Conservation (phyloP, 2,888 invertebrate species). For the Alloscopus bannaensis region DNA sequence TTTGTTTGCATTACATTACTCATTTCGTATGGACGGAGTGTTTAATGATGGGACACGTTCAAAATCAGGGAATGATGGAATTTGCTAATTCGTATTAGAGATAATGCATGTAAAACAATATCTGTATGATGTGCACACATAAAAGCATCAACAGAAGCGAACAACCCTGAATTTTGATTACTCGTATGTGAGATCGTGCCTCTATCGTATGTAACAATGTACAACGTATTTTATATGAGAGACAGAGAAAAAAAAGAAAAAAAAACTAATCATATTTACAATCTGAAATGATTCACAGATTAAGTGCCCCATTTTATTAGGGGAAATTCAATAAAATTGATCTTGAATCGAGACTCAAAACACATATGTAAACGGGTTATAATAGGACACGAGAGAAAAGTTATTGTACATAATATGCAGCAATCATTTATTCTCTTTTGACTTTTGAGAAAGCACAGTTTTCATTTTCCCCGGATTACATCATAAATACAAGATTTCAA, state of each 20-base stretch:
- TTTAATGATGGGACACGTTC: slow-evolving; percentile 54
- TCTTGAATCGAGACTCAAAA: slow-evolving; percentile 50
- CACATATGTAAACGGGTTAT: slow-evolving; percentile 46
- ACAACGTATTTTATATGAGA: too few species aligned
- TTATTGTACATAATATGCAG: too few species aligned
- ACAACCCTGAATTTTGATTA: not conserved
- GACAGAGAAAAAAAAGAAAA: too few species aligned
- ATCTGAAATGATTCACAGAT: slow-evolving; percentile 17
- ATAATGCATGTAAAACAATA: too few species aligned
- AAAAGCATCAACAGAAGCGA: not conserved
- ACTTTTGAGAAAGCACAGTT: not conserved
- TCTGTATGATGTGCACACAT: slow-evolving; percentile 24
- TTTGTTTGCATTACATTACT: slow-evolving; percentile 34
- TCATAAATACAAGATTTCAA: slow-evolving; percentile 64
- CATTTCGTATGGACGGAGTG: slow-evolving; percentile 7
- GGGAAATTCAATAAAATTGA: slow-evolving; percentile 47
- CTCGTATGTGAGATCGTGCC: not conserved
- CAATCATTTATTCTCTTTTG: slow-evolving; percentile 23
- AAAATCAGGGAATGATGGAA: slow-evolving; percentile 44
- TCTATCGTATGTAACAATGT: too few species aligned
- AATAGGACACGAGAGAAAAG: slow-evolving; percentile 45
- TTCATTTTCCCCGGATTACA: slow-evolving; percentile 13
- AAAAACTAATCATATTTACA: slow-evolving; percentile 1
- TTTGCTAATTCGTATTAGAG: slow-evolving; percentile 53
- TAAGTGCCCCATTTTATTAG: slow-evolving; percentile 37